phyloP scores from a whole-genome alignment of 2,888 invertebrate genomes.

The Pyralis farinalis region DNA sequence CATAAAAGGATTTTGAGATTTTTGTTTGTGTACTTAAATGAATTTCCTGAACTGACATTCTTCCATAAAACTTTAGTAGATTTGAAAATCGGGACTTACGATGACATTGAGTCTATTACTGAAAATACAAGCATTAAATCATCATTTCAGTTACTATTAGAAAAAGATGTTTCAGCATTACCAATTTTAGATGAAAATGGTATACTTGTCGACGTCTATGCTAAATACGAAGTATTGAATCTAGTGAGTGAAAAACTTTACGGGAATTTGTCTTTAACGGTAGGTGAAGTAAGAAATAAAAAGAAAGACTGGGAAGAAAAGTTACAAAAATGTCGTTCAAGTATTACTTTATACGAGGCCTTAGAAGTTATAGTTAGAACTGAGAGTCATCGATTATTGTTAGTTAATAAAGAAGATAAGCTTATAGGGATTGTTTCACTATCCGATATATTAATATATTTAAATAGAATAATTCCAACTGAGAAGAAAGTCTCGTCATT shows the following conservation, averaged over 20 bases:
- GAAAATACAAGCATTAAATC: constrained; percentile 63
- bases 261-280: constrained; percentile 92
- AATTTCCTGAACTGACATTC: constrained; percentile 73
- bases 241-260: constrained; percentile 96
- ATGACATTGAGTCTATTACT: constrained; percentile 62
- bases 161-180: constrained; percentile 71
- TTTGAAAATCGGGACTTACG: constrained; percentile 70
- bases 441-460: constrained; percentile 74
- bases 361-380: constrained; percentile 96
- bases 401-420: constrained; percentile 75
- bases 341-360: constrained; percentile 90
- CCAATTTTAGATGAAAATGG: constrained; percentile 67
- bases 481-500: constrained; percentile 73
- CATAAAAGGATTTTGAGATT: constrained; percentile 73
- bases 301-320: constrained; percentile 96
- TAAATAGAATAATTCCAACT: constrained; percentile 73
- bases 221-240: constrained; percentile 83
- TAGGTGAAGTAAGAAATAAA: constrained; percentile 92
- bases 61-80: constrained; percentile 67
- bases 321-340: constrained; percentile 92
- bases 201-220: constrained; percentile 65
- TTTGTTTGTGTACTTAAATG: constrained; percentile 72
- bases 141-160: constrained; percentile 65
- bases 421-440: constrained; percentile 72
- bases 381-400: constrained; percentile 84